Conservation (phyloP, 2,797 vertebrate species). For the Nyctalus aviator region DNA sequence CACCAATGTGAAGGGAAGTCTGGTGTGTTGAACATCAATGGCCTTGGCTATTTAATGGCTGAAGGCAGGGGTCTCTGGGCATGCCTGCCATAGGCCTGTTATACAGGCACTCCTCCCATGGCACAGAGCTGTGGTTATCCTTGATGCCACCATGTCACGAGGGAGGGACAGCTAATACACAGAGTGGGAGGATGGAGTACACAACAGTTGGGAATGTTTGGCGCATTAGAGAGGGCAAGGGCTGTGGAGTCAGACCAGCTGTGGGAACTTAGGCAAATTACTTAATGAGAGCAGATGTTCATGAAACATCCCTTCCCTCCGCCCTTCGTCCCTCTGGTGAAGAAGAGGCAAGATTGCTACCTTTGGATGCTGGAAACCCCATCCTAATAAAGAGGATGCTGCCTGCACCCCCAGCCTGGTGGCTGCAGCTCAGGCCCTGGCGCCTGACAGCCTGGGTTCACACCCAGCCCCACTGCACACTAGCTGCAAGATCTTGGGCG, state of each 20-base stretch:
- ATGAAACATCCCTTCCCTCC: background rate
- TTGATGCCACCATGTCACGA: background rate
- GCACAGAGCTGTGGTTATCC: background rate
- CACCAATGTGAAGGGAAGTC: too few species aligned
- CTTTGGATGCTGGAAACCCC: background rate
- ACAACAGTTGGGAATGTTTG: background rate
- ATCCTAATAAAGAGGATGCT: background rate
- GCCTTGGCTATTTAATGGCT: background rate
- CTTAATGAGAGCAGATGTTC: conserved; percentile 53
- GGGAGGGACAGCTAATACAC: background rate
- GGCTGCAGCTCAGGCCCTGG: background rate
- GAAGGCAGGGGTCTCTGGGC: background rate
- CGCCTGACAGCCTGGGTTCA: background rate
- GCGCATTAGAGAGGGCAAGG: background rate
- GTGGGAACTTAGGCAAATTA: background rate
- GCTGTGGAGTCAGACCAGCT: background rate
- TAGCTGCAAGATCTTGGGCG: background rate
- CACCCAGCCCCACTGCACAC: background rate
- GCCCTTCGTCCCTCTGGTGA: background rate
- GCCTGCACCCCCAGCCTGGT: background rate
- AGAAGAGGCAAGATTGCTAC: background rate
- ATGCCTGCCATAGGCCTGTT: background rate
- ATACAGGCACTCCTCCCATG: background rate
- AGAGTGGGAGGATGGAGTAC: background rate
- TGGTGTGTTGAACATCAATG: background rate